These are phyloP conservation scores for Bucorvus abyssinicus DNA, from an alignment of 2,797 vertebrate species.

Conservation along the genomic window DNA sequence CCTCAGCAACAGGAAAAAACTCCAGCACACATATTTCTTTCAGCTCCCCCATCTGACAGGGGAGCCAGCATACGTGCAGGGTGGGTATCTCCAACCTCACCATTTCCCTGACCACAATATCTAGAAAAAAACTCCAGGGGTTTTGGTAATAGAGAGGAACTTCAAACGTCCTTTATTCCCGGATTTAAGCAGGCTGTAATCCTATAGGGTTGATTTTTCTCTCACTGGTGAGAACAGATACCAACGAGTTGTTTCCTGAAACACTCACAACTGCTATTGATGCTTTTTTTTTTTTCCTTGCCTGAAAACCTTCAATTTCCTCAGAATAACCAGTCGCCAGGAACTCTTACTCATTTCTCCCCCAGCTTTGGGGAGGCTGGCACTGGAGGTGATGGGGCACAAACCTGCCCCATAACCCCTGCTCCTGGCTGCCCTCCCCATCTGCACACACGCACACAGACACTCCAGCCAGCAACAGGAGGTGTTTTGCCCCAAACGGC, in stretches of 20 bases:
- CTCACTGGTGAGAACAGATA: background rate
- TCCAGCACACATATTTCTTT: background rate
- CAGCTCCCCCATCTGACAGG: background rate
- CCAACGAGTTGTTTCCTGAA: background rate
- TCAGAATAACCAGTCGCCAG: background rate
- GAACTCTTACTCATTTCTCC: background rate
- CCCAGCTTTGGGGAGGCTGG: background rate
- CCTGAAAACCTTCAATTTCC: background rate
- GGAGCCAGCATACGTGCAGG: background rate
- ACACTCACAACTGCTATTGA: background rate
- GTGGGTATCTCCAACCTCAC: constrained; percentile 14
- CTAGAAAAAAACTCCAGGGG: constrained; percentile 33
- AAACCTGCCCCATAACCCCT: background rate
- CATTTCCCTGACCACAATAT: background rate
- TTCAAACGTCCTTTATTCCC: constrained; percentile 32
- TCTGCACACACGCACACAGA: background rate
- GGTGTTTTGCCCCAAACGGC: background rate
- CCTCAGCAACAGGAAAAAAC: background rate
- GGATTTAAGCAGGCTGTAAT: constrained; percentile 27
- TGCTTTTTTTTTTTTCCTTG: background rate
- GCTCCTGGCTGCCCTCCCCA: background rate
- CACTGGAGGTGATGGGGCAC: rapidly evolving
- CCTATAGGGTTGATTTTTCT: constrained; percentile 25
- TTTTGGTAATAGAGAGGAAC: constrained; percentile 43
- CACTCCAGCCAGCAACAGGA: rapidly evolving